Conservation (phyloP, 2,888 invertebrate species). For the Ichneumoninae sp. region DNA sequence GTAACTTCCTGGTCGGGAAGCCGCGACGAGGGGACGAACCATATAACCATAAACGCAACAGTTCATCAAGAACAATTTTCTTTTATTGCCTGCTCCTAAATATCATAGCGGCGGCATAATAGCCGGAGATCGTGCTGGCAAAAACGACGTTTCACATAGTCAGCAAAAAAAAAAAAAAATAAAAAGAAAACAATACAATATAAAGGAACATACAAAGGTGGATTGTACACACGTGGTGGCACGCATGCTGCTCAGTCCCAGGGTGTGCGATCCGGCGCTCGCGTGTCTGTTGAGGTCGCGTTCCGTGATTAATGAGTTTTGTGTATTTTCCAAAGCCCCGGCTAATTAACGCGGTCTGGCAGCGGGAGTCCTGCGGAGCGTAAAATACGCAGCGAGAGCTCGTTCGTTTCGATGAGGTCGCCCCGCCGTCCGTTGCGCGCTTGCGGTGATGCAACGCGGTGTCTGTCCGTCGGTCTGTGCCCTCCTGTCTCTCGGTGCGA, state of each 20-base stretch:
- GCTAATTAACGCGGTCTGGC: conserved; percentile 62
- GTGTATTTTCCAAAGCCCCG: conserved; percentile 64
- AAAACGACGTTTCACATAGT: conserved; percentile 40
- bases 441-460: conserved; percentile 46
- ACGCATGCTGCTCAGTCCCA: conserved; percentile 22
- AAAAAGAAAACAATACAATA: background rate
- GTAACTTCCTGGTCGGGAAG: background rate
- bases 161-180: background rate
- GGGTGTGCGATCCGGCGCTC: conserved; percentile 39
- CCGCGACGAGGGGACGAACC: background rate
- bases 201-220: conserved; percentile 10
- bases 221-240: conserved; percentile 13
- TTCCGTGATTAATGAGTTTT: conserved; percentile 64
- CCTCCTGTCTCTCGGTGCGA: background rate
- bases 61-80: background rate
- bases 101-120: background rate
- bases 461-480: conserved; percentile 17
- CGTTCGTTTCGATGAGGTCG: conserved; percentile 53
- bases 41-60: background rate
- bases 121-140: background rate
- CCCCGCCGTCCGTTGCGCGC: conserved; percentile 27
- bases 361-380: conserved; percentile 57
- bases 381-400: conserved; percentile 50
- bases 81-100: background rate
- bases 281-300: conserved; percentile 45